Evolutionary conservation across 2,888 invertebrate genomes (phyloP).

Genomic region (Torymus auratus): DNA sequence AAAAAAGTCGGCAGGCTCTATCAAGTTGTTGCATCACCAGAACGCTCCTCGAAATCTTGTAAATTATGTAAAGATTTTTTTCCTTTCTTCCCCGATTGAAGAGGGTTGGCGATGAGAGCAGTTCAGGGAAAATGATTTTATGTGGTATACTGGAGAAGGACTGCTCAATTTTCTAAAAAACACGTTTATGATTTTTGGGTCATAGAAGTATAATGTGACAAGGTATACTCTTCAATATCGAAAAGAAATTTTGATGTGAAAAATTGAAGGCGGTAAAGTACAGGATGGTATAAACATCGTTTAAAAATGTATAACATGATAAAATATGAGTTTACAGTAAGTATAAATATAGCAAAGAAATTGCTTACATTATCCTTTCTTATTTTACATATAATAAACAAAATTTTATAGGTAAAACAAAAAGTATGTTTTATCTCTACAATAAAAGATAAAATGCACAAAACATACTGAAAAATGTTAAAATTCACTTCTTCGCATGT

Average conservation of each 20-base stretch:
- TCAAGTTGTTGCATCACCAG: constrained; percentile 27
- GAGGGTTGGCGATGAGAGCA: not conserved
- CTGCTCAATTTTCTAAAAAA: constrained; percentile 44
- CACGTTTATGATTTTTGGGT: constrained; percentile 33
- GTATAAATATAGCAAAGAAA: too few relatives aligned
- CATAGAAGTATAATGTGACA: not conserved
- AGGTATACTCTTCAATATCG: constrained; percentile 3
- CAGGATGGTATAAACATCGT: too few relatives aligned
- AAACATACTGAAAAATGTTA: too few relatives aligned
- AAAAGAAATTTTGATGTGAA: not conserved
- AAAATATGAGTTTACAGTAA: too few relatives aligned
- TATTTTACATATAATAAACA: too few relatives aligned
- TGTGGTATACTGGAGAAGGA: not conserved
- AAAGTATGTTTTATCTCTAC: too few relatives aligned
- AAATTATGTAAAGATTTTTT: constrained; percentile 26
- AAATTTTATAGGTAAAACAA: too few relatives aligned
- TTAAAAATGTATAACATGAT: too few relatives aligned
- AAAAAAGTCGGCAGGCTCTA: too few relatives aligned
- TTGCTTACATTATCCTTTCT: too few relatives aligned
- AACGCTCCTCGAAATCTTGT: constrained; percentile 6
- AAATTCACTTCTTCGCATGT: too few relatives aligned
- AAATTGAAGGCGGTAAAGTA: constrained; percentile 14
- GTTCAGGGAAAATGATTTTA: not conserved
- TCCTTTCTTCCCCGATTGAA: not conserved
- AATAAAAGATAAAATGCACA: too few relatives aligned